Conservation (phyloP, 2,888 invertebrate genomes). For the Andricus quercusramuli region DNA sequence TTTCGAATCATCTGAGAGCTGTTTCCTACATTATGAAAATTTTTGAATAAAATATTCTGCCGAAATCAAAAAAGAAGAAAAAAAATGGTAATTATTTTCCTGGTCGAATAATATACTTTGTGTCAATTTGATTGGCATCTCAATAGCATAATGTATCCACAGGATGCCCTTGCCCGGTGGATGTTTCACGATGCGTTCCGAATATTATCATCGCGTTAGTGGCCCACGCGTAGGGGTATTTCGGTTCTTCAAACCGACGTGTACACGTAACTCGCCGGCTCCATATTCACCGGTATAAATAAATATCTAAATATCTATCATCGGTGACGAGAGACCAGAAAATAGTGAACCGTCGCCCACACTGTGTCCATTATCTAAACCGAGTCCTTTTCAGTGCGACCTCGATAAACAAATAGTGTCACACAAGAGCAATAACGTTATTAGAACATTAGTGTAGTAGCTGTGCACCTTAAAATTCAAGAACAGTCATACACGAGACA, state of each 20-base stretch:
- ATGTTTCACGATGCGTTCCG: conserved; percentile 23
- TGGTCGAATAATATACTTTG: background rate
- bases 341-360: conserved; percentile 56
- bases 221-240: conserved; percentile 55
- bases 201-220: conserved; percentile 49
- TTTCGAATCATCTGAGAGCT: background rate
- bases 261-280: conserved; percentile 41
- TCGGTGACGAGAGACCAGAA: conserved; percentile 55
- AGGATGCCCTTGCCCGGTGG: background rate
- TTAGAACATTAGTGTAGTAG: background rate
- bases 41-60: background rate
- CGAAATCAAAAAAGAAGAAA: background rate
- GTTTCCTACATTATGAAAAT: background rate
- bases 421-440: conserved; percentile 24
- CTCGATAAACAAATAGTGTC: conserved; percentile 45
- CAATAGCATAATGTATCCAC: background rate
- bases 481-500: background rate
- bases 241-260: conserved; percentile 48
- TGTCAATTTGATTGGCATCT: background rate
- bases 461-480: background rate
- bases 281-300: conserved; percentile 45
- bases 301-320: background rate
- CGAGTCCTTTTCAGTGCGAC: conserved; percentile 53
- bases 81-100: background rate
- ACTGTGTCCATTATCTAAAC: conserved; percentile 55